Conservation (phyloP, 2,113 vertebrate genomes). For the Phocoena sinus region DNA sequence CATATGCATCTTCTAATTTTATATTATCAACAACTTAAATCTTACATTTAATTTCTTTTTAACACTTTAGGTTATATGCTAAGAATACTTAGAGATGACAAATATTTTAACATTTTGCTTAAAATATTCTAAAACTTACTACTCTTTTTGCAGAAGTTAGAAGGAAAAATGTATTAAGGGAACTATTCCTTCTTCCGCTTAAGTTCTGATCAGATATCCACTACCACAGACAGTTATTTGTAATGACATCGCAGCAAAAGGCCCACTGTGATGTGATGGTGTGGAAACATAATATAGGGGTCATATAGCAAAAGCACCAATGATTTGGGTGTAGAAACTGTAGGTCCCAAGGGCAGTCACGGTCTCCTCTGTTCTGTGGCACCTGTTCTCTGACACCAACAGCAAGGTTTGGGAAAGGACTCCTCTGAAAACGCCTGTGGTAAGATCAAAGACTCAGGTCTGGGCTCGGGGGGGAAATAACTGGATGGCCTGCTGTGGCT, state of each 20-base stretch:
- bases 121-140: conserved; percentile 34
- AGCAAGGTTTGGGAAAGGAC: neutral
- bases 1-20: conserved; percentile 14
- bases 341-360: neutral
- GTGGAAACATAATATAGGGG: neutral
- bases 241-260: conserved; percentile 13
- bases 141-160: neutral
- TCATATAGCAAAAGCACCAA: neutral
- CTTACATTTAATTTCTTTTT: conserved; percentile 27
- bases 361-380: neutral
- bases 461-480: neutral
- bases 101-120: conserved; percentile 25
- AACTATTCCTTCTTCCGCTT: conserved; percentile 3
- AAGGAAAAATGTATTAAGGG: neutral
- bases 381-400: conserved; percentile 4
- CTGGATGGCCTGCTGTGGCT: neutral
- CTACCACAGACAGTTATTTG: neutral
- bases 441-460: neutral
- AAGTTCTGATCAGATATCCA: neutral
- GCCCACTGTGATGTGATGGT: neutral
- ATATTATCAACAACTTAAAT: conserved; percentile 13
- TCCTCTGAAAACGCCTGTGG: neutral
- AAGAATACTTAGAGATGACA: conserved; percentile 2
- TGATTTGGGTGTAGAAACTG: neutral
- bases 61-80: neutral